Conservation (phyloP, 2,888 invertebrate genomes). For the Nomada lathburiana region DNA sequence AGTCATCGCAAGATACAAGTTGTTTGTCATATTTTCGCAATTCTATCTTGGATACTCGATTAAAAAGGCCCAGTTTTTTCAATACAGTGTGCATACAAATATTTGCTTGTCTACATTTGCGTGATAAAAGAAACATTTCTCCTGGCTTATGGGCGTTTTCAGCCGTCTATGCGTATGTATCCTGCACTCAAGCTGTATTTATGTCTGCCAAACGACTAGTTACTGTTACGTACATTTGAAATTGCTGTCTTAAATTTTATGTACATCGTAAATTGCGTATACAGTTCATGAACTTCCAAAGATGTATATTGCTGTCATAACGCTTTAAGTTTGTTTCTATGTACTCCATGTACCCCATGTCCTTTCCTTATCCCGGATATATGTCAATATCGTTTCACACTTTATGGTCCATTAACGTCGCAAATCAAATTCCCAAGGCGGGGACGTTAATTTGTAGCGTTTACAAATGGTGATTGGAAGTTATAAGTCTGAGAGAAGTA, state of each 20-base stretch:
- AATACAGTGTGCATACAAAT: too few relatives aligned
- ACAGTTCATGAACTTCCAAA: neutral
- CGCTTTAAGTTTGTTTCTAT: conserved; percentile 3
- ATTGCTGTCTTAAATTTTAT: neutral
- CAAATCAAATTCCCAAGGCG: neutral
- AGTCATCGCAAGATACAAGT: too few relatives aligned
- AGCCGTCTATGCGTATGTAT: neutral
- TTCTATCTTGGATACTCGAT: too few relatives aligned
- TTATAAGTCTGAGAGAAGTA: neutral
- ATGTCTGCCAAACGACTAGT: neutral
- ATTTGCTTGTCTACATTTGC: too few relatives aligned
- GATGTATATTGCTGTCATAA: neutral
- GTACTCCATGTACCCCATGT: neutral
- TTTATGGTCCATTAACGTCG: neutral
- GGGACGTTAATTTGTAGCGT: neutral
- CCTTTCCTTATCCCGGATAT: neutral
- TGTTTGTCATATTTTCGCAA: too few relatives aligned
- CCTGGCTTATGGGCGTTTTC: too few relatives aligned
- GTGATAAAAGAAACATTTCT: too few relatives aligned
- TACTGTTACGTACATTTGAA: neutral
- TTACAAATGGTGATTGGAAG: neutral
- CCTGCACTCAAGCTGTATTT: neutral
- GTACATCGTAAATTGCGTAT: conserved; percentile 1
- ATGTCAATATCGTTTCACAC: neutral
- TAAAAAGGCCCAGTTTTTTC: too few relatives aligned